Conservation (phyloP, 2,888 invertebrate genomes). For the Epicampocera succincta region DNA sequence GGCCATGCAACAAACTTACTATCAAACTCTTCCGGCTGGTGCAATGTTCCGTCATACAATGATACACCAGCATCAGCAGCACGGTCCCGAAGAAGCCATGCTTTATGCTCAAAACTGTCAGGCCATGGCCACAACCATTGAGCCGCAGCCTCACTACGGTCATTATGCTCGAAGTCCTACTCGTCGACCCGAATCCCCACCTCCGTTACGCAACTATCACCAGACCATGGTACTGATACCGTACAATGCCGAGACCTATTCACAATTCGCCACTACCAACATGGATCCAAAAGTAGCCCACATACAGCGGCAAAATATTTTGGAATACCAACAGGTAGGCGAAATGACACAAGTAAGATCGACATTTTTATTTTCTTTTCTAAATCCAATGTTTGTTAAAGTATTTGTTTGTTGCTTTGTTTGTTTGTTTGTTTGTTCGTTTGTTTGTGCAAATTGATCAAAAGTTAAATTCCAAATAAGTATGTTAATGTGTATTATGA, state of each 20-base stretch:
- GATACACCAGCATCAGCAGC: conserved; percentile 78
- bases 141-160: conserved; percentile 77
- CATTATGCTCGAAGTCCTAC: conserved; percentile 82
- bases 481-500: too few species aligned
- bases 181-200: conserved; percentile 86
- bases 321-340: conserved; percentile 82
- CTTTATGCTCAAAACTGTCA: conserved; percentile 81
- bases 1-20: conserved; percentile 78
- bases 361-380: conserved; percentile 41
- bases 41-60: conserved; percentile 81
- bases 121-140: conserved; percentile 77
- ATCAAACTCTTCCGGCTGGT: conserved; percentile 80
- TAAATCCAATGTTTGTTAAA: conserved; percentile 45
- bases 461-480: background rate
- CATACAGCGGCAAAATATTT: conserved; percentile 80
- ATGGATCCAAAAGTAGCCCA: conserved; percentile 79
- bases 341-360: conserved; percentile 67
- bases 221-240: conserved; percentile 87
- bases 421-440: background rate
- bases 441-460: background rate
- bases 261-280: conserved; percentile 80
- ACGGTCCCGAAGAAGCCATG: conserved; percentile 79
- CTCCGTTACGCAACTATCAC: conserved; percentile 86
- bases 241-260: conserved; percentile 83
- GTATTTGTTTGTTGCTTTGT: too few species aligned